These are phyloP conservation scores for Emydoidea blandingii DNA, from an alignment of 2,797 vertebrate genomes.

Conservation along the genomic window DNA sequence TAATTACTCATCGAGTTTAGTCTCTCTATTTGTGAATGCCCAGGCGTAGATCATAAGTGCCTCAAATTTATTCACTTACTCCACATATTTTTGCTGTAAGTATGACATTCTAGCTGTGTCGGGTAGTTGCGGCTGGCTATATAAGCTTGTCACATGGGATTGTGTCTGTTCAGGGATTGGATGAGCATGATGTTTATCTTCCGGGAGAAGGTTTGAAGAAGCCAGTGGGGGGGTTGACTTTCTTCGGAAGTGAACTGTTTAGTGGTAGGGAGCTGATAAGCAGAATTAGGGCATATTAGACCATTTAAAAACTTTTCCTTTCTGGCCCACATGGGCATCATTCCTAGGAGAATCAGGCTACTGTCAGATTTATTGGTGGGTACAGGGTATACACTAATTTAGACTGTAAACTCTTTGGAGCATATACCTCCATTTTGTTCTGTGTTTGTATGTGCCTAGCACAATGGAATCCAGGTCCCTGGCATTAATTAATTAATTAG, in stretches of 20 bases:
- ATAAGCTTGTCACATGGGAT: not conserved
- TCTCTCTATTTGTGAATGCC: not conserved
- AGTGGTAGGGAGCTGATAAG: not conserved
- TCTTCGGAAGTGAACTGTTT: not conserved
- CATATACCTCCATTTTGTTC: not conserved
- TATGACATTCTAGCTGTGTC: rapidly evolving
- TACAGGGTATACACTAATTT: not conserved
- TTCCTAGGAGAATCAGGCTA: not conserved
- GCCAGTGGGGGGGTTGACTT: not conserved
- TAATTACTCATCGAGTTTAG: not conserved
- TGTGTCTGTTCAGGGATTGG: rapidly evolving
- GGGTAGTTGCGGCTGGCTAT: not conserved
- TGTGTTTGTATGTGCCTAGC: not conserved
- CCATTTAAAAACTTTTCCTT: not conserved
- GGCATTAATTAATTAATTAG: not conserved
- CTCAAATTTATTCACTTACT: not conserved
- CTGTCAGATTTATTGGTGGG: not conserved
- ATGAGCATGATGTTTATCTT: not conserved
- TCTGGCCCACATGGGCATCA: rapidly evolving
- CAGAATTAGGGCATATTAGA: not conserved
- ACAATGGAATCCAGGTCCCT: not conserved
- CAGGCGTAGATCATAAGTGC: not conserved
- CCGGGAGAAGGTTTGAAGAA: not conserved
- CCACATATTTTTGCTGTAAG: not conserved
- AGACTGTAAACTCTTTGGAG: not conserved